Evolutionary conservation across 2,113 vertebrate species (phyloP).

Genomic region (Phycodurus eques): DNA sequence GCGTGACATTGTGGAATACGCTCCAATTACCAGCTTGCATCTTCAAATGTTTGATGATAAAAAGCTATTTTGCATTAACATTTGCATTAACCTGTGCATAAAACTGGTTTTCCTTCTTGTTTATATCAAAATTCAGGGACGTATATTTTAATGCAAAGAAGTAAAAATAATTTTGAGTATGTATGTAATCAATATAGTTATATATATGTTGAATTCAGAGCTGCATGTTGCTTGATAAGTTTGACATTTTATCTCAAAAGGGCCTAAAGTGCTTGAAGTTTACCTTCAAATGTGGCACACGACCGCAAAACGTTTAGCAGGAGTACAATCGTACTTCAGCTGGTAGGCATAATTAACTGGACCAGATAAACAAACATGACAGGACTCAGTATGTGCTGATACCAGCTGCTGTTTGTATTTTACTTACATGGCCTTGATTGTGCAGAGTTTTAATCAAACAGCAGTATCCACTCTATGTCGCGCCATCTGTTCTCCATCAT

Average conservation of each 20-base stretch:
- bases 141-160: not conserved
- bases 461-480: not conserved
- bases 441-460: constrained; percentile 7
- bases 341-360: constrained; percentile 5
- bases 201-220: not conserved
- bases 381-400: not conserved
- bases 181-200: not conserved
- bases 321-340: constrained; percentile 4
- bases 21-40: not conserved
- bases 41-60: not conserved
- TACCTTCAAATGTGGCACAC: not conserved
- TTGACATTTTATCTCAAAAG: not conserved
- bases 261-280: not conserved
- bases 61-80: not conserved
- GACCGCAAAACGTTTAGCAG: not conserved
- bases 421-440: not conserved
- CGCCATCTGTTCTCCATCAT: not conserved
- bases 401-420: constrained; percentile 10
- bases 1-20: not conserved
- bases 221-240: not conserved
- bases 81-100: not conserved
- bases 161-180: not conserved
- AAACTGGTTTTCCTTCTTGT: not conserved
- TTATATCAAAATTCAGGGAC: not conserved
- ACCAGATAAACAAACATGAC: not conserved